Evolutionary conservation across 2,113 vertebrate species (phyloP).

Genomic region (Platysternon megacephalum): DNA sequence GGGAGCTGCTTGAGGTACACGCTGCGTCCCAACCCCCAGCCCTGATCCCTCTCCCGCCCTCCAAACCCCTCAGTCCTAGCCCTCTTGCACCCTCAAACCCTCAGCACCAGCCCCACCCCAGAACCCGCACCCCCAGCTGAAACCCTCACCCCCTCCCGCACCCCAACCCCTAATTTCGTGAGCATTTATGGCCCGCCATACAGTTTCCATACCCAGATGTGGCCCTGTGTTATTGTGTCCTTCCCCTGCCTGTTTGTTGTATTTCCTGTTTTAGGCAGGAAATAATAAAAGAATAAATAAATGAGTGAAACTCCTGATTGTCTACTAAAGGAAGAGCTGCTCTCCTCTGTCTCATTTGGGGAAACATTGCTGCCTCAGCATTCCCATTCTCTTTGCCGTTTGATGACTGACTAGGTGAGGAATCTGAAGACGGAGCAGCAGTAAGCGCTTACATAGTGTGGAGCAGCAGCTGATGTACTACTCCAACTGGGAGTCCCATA

Average conservation of each 20-base stretch:
- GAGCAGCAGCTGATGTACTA: fast-evolving
- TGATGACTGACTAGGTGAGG: background rate
- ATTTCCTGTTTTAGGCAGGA: background rate
- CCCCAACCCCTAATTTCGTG: too few relatives aligned
- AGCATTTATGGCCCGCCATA: too few relatives aligned
- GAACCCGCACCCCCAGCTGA: too few relatives aligned
- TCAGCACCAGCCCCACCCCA: too few relatives aligned
- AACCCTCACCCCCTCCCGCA: too few relatives aligned
- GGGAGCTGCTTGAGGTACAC: too few relatives aligned
- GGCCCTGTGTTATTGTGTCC: background rate
- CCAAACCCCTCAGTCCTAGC: too few relatives aligned
- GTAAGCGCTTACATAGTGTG: background rate
- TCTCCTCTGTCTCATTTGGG: background rate
- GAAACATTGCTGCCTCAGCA: background rate
- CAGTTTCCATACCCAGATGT: too few relatives aligned
- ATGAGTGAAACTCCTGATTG: background rate
- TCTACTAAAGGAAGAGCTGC: background rate
- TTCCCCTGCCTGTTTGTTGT: background rate
- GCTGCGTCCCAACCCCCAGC: too few relatives aligned
- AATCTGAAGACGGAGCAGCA: background rate
- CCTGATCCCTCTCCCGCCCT: too few relatives aligned
- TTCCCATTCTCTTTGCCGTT: background rate
- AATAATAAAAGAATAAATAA: too few relatives aligned
- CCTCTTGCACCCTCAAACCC: too few relatives aligned
- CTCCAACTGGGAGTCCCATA: background rate